Evolutionary conservation across 2,797 vertebrate species (phyloP), one percentile per base, ranked within the genome.

Genomic region (Pempheris klunzingeri): DNA sequence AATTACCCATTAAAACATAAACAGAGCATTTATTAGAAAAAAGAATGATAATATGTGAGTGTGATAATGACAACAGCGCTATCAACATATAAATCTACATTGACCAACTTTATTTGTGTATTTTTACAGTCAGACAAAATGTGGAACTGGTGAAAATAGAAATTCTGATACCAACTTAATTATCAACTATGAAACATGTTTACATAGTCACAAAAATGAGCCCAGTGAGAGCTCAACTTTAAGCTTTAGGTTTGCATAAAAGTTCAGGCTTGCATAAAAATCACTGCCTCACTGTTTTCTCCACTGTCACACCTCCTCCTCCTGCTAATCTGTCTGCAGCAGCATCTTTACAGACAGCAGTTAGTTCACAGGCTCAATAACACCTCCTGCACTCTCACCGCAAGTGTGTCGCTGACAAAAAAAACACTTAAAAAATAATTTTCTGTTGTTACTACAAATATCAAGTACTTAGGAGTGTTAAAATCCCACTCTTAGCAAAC

Each of bases 51-150:
- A 34, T 4, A 39, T 26, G 20, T 47, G 44, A n/a, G 44, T 47
- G 4, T 15, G 1, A 54, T 47, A 54, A 78, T 5, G n/a, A 86
- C 7, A 28, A 76, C 47, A 66, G 28, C 22, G 43, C 32, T 3
- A 9, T 24, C 20, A 28, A 24, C 12, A 74, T 30, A 5, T 34
- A 60, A 72, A 83, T 86, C 77, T 82, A 89, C 83, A 85, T 78
- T 74, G 64, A 89, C 60, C 69, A 90, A 84, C 72, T 93, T 92
- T 92, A 92, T 92, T 90, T 78, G 62, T 73, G 78, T 70, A 32
- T 72, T 80, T 83, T 81, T 84, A 90, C 77, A 88, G 67, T 90
- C 84, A 89, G 76, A 90, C 76, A 88, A 85, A 86, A 70, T 70
- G 47, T 67, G 53, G 57, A 90, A 74, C 30, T 84, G 87, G 58